A percentile compares a stretch with the other conserved stretches of the same genome.
Conservation (phyloP, 64 coral and sea anemone genomes). For the Astreopora myriophthalma region DNA sequence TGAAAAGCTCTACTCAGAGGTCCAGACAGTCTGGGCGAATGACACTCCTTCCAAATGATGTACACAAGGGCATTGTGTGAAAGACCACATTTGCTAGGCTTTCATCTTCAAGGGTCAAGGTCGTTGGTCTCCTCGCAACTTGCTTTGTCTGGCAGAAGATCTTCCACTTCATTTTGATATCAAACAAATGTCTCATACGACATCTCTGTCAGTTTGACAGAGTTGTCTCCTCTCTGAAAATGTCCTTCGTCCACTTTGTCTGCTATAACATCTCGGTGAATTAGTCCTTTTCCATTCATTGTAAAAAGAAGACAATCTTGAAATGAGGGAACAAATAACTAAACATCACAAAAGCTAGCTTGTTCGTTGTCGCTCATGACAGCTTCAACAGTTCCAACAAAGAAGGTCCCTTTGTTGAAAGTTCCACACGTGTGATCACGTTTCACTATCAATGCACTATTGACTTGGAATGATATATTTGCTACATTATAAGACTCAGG, state of each 20-base stretch:
- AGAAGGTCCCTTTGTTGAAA: neutral
- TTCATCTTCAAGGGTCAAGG: too few relatives aligned
- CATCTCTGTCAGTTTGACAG: slow-evolving; percentile 8
- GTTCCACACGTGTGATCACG: neutral
- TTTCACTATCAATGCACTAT: slow-evolving; percentile 20
- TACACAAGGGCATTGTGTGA: too few relatives aligned
- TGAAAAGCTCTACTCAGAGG: too few relatives aligned
- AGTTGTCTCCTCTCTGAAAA: slow-evolving; percentile 31
- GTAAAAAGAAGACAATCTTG: slow-evolving; percentile 34
- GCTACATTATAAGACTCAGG: neutral
- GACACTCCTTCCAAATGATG: too few relatives aligned
- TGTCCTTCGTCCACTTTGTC: neutral
- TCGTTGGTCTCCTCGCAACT: too few relatives aligned
- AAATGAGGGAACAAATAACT: slow-evolving; percentile 8
- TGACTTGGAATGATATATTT: slow-evolving; percentile 4
- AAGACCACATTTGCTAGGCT: too few relatives aligned
- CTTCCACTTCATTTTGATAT: slow-evolving; percentile 9
- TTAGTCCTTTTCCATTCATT: neutral
- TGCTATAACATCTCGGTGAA: slow-evolving; percentile 22
- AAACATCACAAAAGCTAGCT: slow-evolving; percentile 7
- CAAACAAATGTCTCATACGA: slow-evolving; percentile 13
- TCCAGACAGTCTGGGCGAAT: too few relatives aligned
- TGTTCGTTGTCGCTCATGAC: slow-evolving; percentile 12
- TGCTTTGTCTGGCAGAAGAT: slow-evolving; percentile 20
- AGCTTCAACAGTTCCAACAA: slow-evolving; percentile 14